Base-by-base conservation (phyloP, 2,797 vertebrate species). In the Oreortyx pictus region DNA sequence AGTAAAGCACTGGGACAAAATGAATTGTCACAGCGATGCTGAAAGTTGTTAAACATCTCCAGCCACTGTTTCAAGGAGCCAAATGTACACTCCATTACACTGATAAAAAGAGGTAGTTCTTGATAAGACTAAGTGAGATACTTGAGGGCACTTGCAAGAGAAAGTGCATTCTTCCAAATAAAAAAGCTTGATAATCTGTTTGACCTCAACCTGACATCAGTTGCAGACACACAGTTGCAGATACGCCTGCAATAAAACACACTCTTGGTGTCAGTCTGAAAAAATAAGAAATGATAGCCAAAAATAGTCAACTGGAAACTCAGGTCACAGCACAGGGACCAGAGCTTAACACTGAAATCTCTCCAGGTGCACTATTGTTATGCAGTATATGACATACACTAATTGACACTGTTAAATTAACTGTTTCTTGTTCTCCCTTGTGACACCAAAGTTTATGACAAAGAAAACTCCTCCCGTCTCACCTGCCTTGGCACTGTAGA, bases 21-120 rank as follows among this genome's bases (percentile, higher is more conserved):
- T 25, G 14, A 60, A 57, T 54, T 73, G n/a, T 47, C 20, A 23
- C 5, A 11, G 41, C 23, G 27, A 31, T 3, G 31, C 27, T 41
- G 24, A 71, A 90, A 82, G n/a, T 56, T 60, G 37, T 66, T 65
- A 81, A 75, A 62, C 2, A 14, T 22, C 24, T 90, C 72, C 59
- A 68, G 54, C 16, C 61, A 33, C 49, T 54, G 35, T 25, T 46
- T 86, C 59, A 81, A 81, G 66, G 35, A 83, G 43, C 19, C 56
- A 65, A 61, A 74, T 15, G 17, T 54, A 47, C 2, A 1, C 27
- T 35, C 25, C 8, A 44, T 0, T 0, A 35, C 19, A 18, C 33
- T 70, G 44, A 52, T 71, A 12, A 56, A 59, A 64, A 86, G 46
- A 39, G 7, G 23, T 13, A 23, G n/a, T 6, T 84, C 17, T 7